Evolutionary conservation across 2,797 vertebrate genomes (phyloP).

Genomic region (Pangasius macronema): DNA sequence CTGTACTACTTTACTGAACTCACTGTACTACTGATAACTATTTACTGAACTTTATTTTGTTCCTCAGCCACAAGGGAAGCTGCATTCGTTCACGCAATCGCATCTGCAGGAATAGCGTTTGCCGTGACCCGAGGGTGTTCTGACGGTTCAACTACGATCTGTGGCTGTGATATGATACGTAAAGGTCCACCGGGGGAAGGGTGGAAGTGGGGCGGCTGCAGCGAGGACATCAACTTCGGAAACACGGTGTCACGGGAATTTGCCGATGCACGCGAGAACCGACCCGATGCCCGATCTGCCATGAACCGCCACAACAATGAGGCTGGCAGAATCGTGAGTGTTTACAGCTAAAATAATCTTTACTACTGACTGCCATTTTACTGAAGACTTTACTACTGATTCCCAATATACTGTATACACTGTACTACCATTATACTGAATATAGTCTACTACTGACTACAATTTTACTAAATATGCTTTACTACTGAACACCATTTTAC

Average conservation of each 20-base stretch:
- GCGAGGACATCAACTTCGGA: constrained; percentile 93
- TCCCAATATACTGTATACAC: too few relatives aligned
- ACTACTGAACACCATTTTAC: not conserved
- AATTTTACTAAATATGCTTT: not conserved
- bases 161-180: constrained; percentile 91
- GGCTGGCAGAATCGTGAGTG: constrained; percentile 86
- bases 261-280: constrained; percentile 92
- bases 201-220: constrained; percentile 99
- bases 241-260: constrained; percentile 97
- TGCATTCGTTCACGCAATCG: constrained; percentile 94
- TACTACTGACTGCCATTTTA: not conserved
- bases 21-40: too few relatives aligned
- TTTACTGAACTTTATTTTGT: not conserved
- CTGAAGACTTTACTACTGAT: too few relatives aligned
- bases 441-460: not conserved
- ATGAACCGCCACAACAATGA: constrained; percentile 99
- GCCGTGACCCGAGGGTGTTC: constrained; percentile 96
- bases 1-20: not conserved
- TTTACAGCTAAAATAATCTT: not conserved
- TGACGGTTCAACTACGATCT: constrained; percentile 90
- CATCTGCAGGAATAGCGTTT: constrained; percentile 92
- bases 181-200: constrained; percentile 90
- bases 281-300: constrained; percentile 92
- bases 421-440: not conserved
- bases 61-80: constrained; percentile 91